Conservation (phyloP, 2,797 vertebrate genomes). For the Siniperca obscura region DNA sequence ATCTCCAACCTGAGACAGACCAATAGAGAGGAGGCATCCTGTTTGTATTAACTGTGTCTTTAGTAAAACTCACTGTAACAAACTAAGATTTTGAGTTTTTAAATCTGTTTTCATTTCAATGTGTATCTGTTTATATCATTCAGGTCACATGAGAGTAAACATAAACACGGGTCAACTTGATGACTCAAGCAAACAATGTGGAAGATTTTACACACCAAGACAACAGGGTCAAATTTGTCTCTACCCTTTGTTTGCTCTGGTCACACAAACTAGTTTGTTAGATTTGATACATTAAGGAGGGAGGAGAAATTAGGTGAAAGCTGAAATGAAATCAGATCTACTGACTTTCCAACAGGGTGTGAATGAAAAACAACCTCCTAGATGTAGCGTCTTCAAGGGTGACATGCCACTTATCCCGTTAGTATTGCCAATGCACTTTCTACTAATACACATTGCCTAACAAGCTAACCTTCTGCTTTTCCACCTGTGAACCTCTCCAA, state of each 20-base stretch:
- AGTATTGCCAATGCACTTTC: constrained; percentile 16
- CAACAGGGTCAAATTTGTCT: no score
- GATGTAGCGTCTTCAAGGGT: not conserved
- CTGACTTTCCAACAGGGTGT: not conserved
- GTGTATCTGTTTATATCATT: not conserved
- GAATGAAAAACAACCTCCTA: not conserved
- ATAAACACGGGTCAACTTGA: no score
- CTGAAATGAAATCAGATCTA: no score
- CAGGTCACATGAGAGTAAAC: not conserved
- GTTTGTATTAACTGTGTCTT: not conserved
- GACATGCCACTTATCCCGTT: not conserved
- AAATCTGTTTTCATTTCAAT: not conserved
- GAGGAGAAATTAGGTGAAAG: no score
- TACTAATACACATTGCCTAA: constrained; percentile 38
- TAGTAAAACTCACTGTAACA: no score
- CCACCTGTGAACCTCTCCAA: constrained; percentile 16
- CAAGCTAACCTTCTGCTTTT: constrained; percentile 41
- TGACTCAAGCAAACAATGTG: no score
- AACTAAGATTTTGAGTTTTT: not conserved
- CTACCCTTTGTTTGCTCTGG: no score
- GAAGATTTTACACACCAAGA: no score
- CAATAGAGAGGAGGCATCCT: not conserved
- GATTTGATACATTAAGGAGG: no score
- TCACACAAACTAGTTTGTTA: no score
- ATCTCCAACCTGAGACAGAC: constrained; percentile 90